Evolutionary conservation across 2,113 vertebrate species (phyloP).

Genomic region (Lepisosteus oculatus): DNA sequence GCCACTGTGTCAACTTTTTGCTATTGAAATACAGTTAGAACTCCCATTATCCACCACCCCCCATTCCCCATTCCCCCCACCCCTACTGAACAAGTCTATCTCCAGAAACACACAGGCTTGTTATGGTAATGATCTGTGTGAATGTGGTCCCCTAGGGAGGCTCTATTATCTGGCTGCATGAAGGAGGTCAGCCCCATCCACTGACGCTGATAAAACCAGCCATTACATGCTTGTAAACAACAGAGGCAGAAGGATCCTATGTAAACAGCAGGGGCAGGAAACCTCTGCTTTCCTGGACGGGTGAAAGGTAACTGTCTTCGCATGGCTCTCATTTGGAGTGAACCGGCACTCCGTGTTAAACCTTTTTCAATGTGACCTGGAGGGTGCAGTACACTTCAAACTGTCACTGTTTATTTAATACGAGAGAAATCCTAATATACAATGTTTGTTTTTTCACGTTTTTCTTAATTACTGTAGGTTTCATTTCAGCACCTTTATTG

Average conservation of each 20-base stretch:
- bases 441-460: too few relatives aligned
- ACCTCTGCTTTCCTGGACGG: conserved; percentile 16
- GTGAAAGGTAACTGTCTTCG: background rate
- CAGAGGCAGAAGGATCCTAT: conserved; percentile 24
- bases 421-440: too few relatives aligned
- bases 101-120: conserved; percentile 76
- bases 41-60: conserved; percentile 20
- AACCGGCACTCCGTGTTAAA: too few relatives aligned
- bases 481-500: too few relatives aligned
- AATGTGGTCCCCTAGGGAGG: conserved; percentile 24
- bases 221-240: conserved; percentile 36
- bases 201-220: conserved; percentile 28
- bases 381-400: too few relatives aligned
- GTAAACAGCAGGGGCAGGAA: conserved; percentile 30
- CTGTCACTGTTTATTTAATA: too few relatives aligned
- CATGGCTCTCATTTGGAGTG: background rate
- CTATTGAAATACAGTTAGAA: conserved; percentile 72
- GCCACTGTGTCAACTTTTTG: conserved; percentile 68
- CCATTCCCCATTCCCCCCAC: conserved; percentile 46
- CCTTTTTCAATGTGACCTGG: too few relatives aligned
- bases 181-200: conserved; percentile 14
- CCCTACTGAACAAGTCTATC: conserved; percentile 74
- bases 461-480: too few relatives aligned
- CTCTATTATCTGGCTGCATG: conserved; percentile 13
- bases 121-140: conserved; percentile 70